Conservation (phyloP, 2,113 vertebrate genomes). For the Syrmaticus mikado region DNA sequence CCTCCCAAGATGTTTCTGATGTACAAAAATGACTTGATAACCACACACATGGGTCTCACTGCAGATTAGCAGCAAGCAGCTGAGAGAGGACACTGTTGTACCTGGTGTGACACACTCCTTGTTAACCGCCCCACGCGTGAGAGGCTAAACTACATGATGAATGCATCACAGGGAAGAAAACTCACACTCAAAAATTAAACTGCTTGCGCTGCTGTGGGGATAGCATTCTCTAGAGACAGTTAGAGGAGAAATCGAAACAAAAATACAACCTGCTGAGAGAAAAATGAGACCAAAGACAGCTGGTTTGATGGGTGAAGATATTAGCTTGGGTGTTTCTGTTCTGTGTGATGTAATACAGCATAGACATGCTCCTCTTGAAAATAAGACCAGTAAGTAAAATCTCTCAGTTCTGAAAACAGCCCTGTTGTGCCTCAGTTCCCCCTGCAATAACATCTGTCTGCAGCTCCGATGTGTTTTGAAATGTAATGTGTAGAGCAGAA, state of each 20-base stretch:
- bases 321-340: neutral
- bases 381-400: neutral
- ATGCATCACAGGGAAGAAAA: neutral
- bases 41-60: neutral
- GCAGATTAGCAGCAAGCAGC: neutral
- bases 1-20: neutral
- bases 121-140: neutral
- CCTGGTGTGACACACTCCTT: neutral
- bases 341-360: accelerated
- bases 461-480: neutral
- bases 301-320: neutral
- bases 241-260: neutral
- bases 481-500: neutral
- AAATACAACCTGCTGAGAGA: neutral
- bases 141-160: accelerated
- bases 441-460: neutral
- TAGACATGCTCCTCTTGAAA: neutral
- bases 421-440: neutral
- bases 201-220: neutral
- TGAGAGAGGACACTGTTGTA: neutral
- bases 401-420: neutral
- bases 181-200: neutral
- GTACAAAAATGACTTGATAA: neutral
- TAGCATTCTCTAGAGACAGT: neutral
- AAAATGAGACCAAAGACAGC: neutral